Percentiles rank a stretch among this genome's conserved stretches.
Conservation (phyloP, 2,888 invertebrate genomes). For the Zygothrica quintamaculata region DNA sequence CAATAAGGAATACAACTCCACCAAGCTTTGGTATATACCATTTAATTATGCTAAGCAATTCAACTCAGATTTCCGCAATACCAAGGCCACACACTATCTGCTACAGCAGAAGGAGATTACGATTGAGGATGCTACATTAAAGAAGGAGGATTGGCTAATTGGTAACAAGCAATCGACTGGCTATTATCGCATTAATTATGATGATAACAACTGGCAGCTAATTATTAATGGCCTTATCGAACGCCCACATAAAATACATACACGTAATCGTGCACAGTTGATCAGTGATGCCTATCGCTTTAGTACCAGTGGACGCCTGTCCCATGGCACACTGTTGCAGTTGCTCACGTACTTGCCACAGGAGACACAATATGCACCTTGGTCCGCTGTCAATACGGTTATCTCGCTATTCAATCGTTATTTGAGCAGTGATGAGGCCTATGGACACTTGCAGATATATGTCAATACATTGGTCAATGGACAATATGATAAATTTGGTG, state of each 20-base stretch:
- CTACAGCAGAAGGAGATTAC: slow-evolving; percentile 29
- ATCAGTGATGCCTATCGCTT: slow-evolving; percentile 90
- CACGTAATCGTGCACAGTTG: slow-evolving; percentile 93
- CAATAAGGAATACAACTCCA: slow-evolving; percentile 38
- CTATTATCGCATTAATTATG: slow-evolving; percentile 89
- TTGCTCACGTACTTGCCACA: slow-evolving; percentile 78
- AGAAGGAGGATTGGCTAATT: slow-evolving; percentile 77
- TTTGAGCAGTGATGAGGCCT: slow-evolving; percentile 72
- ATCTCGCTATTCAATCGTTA: slow-evolving; percentile 71
- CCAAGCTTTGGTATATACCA: slow-evolving; percentile 79
- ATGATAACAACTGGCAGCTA: slow-evolving; percentile 88
- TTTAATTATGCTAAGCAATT: slow-evolving; percentile 77
- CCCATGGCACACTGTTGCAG: slow-evolving; percentile 68
- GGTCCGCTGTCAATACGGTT: slow-evolving; percentile 74
- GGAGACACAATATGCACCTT: slow-evolving; percentile 83
- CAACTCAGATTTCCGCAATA: slow-evolving; percentile 79
- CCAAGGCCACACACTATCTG: slow-evolving; percentile 76
- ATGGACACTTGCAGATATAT: slow-evolving; percentile 66
- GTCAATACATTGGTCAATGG: slow-evolving; percentile 65
- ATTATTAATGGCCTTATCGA: slow-evolving; percentile 87
- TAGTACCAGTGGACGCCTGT: slow-evolving; percentile 61
- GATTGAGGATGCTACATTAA: slow-evolving; percentile 30
- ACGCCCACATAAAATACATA: slow-evolving; percentile 88
- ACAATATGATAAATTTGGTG: slow-evolving; percentile 78
- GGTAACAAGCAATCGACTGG: slow-evolving; percentile 83